Percentiles rank a stretch among this genome's conserved stretches.
These are phyloP conservation scores for Crossaster papposus DNA, from an alignment of 53 echinoderm and acorn worm genomes.

Conservation along the genomic window DNA sequence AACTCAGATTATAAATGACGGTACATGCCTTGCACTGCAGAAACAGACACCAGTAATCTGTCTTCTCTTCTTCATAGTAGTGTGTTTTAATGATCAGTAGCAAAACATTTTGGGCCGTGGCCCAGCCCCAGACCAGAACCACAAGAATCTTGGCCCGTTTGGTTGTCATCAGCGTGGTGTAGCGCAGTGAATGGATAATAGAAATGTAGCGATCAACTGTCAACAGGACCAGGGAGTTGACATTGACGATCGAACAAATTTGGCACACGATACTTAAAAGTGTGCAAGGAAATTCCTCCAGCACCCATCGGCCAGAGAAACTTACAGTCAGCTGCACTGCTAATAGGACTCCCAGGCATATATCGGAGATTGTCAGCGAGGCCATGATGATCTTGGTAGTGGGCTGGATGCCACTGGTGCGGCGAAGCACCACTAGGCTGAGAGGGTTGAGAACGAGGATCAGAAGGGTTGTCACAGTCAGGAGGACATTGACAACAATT, in stretches of 20 bases:
- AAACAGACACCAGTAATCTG: neutral
- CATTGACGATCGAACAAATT: too few species aligned
- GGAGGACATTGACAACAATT: neutral
- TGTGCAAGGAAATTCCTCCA: too few species aligned
- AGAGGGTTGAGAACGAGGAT: conserved; percentile 28
- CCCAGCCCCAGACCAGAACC: neutral
- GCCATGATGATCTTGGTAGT: conserved; percentile 33
- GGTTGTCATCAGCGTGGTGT: neutral
- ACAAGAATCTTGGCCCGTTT: neutral
- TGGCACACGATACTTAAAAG: too few species aligned
- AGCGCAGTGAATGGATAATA: too few species aligned
- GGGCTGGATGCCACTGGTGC: conserved; percentile 18
- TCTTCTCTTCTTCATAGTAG: neutral
- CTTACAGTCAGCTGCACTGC: too few species aligned
- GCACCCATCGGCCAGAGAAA: too few species aligned
- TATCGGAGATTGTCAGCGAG: neutral
- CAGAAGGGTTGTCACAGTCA: conserved; percentile 11
- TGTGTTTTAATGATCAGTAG: neutral
- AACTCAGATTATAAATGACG: too few species aligned
- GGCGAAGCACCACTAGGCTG: conserved; percentile 19
- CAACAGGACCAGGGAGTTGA: too few species aligned
- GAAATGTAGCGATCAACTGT: too few species aligned
- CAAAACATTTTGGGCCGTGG: neutral
- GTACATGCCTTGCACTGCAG: neutral
- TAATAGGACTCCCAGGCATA: too few species aligned